Evolutionary conservation across 1,140 invertebrate species (phyloP).

Genomic region (Epicauta chinensis): DNA sequence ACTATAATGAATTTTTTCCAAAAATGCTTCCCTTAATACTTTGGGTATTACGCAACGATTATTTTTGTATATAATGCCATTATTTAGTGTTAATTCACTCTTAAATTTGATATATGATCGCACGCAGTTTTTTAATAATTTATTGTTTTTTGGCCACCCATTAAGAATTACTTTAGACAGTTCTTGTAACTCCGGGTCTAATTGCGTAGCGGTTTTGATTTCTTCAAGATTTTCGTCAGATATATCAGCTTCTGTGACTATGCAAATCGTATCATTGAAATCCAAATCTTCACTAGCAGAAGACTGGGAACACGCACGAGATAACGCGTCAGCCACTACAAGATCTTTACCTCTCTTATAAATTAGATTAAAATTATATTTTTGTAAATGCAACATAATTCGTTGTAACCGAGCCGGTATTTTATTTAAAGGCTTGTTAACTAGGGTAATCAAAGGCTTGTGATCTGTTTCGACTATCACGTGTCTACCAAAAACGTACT

Average conservation of each 20-base stretch:
- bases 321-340: conserved; percentile 43
- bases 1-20: conserved; percentile 19
- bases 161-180: neutral
- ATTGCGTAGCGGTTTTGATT: neutral
- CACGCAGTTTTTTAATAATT: conserved; percentile 1
- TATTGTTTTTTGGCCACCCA: conserved; percentile 10
- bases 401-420: conserved; percentile 35
- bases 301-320: conserved; percentile 22
- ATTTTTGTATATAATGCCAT: neutral
- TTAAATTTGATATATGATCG: conserved; percentile 9
- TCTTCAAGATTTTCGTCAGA: neutral
- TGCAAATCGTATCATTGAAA: conserved; percentile 3
- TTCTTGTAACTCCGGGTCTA: conserved; percentile 1
- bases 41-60: conserved; percentile 13
- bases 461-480: conserved; percentile 39
- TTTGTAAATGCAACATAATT: conserved; percentile 38
- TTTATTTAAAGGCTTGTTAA: conserved; percentile 37
- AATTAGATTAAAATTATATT: conserved; percentile 40
- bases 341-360: conserved; percentile 41
- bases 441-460: conserved; percentile 36
- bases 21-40: conserved; percentile 6
- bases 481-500: conserved; percentile 29
- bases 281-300: conserved; percentile 1
- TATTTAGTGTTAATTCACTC: neutral
- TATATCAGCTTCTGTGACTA: conserved; percentile 1